Evolutionary conservation across 1,140 invertebrate species (phyloP).

Genomic region (Mercenaria mercenaria): DNA sequence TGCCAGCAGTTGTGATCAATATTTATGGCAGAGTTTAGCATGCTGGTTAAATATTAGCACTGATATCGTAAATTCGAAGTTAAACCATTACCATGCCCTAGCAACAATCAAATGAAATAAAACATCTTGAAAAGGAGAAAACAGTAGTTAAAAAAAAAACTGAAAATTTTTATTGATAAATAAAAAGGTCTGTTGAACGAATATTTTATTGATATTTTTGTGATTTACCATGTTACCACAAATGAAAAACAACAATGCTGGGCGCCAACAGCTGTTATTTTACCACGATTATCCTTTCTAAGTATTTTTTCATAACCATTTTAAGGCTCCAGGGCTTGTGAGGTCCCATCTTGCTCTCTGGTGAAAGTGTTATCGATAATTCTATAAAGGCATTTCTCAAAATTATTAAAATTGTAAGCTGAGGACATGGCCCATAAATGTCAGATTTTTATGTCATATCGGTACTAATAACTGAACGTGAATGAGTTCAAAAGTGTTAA

Average conservation of each 20-base stretch:
- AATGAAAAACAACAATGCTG: neutral
- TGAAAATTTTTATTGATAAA: neutral
- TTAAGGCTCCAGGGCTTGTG: neutral
- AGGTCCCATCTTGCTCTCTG: neutral
- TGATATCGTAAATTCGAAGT: no score
- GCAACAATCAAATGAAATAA: no score
- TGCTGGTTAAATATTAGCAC: no score
- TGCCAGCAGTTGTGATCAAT: no score
- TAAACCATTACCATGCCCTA: no score
- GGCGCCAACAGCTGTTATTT: neutral
- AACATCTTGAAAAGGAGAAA: no score
- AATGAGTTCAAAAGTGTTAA: neutral
- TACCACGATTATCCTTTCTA: neutral
- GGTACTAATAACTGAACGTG: neutral
- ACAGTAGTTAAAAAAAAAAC: neutral
- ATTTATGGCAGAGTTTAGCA: no score
- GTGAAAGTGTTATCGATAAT: neutral
- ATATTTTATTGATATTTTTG: neutral
- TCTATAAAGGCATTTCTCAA: neutral
- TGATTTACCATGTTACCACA: neutral
- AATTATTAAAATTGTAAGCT: constrained; percentile 6
- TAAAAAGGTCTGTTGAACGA: no score
- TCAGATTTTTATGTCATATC: constrained; percentile 1
- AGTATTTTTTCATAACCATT: neutral
- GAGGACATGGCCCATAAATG: neutral